Evolutionary conservation across 1,140 invertebrate genomes (phyloP).

Genomic region (Odontomachus brunneus): DNA sequence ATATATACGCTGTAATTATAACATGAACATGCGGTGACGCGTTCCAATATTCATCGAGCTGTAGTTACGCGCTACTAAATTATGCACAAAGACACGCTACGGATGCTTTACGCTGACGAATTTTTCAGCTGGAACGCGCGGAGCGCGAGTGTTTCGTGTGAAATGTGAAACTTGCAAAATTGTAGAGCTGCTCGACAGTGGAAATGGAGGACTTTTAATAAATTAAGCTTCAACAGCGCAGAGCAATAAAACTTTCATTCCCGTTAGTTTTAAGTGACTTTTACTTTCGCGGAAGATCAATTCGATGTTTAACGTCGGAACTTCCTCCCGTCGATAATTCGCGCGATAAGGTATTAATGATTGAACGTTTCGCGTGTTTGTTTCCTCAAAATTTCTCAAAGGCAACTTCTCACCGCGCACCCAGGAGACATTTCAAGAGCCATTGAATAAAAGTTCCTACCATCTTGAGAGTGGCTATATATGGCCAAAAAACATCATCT

Average conservation of each 20-base stretch:
- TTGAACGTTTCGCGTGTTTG: no score
- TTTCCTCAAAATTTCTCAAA: no score
- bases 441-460: no score
- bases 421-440: no score
- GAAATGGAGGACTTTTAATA: background rate
- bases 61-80: no score
- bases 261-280: background rate
- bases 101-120: background rate
- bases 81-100: no score
- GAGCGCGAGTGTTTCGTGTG: background rate
- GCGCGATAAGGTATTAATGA: background rate
- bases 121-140: background rate
- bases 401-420: no score
- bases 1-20: slow-evolving; percentile 25
- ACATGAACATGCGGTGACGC: background rate
- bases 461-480: no score
- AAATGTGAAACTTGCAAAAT: slow-evolving; percentile 36
- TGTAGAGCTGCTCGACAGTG: background rate
- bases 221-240: background rate
- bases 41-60: background rate
- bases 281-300: background rate
- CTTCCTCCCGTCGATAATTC: background rate
- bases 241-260: slow-evolving; percentile 25
- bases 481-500: no score
- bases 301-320: slow-evolving; percentile 18